Evolutionary conservation across 2,113 vertebrate genomes (phyloP), one percentile per base, ranked within the genome.

Genomic region (Rhombomys opimus): DNA sequence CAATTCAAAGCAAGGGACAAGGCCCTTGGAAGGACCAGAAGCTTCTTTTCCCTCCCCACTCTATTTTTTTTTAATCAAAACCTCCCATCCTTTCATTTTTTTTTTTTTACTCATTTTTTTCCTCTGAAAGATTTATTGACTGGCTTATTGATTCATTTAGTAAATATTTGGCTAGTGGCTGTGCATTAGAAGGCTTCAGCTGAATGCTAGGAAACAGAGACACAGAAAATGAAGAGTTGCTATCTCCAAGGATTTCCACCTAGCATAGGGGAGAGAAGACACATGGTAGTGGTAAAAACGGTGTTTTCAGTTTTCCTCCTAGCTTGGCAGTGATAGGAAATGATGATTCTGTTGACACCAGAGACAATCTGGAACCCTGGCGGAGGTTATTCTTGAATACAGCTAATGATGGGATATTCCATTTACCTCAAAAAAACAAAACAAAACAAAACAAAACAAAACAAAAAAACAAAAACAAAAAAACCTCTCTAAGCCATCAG

Each of bases 71-170:
- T 61, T 32, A 50, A 88, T 46, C 57, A 57, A 61, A 73, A 12
- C 15, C 5, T 73, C 6, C 12, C n/a, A 92, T 73, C 50, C 22
- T 93, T 96, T 90, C 17, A 92, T 57, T 14, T 30, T 90, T 90
- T 57, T 14, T 30, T 90, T 90, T 50, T n/a, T 14, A 57, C 84
- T 88, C 23, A 57, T 95, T 96, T 35, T 46, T 35, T 96, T 91
- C 75, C 89, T 91, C 94, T 54, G 30, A 92, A 96, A 92, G 57
- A 92, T 76, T 50, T 25, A 87, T 89, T 89, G 22, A 93, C 0
- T 63, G 10, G 14, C 27, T 87, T 86, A 88, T 85, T 86, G 81
- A 91, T 90, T 77, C 25, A 68, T 54, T 93, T 54, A 95, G 25
- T 30, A 92, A 35, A 57, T 85, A 93, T 46, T 20, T 93, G 77